phyloP scores from a whole-genome alignment of 2,113 vertebrate species.

The Entosphenus tridentatus region DNA sequence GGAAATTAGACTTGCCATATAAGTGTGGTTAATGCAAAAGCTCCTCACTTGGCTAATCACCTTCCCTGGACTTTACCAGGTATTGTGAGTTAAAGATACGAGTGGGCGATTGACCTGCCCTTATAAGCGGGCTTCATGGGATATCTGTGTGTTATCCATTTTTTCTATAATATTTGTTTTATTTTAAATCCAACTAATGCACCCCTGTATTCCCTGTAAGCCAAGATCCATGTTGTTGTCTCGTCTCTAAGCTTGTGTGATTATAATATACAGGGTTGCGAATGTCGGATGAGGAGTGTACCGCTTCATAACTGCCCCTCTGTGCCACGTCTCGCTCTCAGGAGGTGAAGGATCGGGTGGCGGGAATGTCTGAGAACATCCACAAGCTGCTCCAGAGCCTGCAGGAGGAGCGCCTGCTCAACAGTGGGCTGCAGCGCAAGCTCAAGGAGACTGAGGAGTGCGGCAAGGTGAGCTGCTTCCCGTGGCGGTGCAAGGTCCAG shows the following conservation, averaged over 20 bases:
- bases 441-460: constrained; percentile 2
- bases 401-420: constrained; percentile 1
- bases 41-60: no score
- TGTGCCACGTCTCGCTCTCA: not conserved
- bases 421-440: not conserved
- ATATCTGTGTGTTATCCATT: no score
- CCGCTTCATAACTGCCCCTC: not conserved
- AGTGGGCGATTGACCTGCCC: no score
- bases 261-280: not conserved
- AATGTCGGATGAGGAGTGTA: not conserved
- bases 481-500: not conserved
- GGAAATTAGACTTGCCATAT: no score
- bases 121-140: no score
- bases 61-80: no score
- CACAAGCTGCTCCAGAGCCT: constrained; percentile 1
- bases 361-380: not conserved
- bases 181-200: not conserved
- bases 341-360: not conserved
- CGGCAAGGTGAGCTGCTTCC: not conserved
- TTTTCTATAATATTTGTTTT: no score
- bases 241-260: not conserved
- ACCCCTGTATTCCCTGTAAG: not conserved
- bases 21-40: no score
- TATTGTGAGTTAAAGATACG: no score
- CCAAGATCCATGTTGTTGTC: not conserved